Evolutionary conservation across 1,140 invertebrate species (phyloP), one percentile per base, ranked within the genome.

Genomic region (Cydia splendana): DNA sequence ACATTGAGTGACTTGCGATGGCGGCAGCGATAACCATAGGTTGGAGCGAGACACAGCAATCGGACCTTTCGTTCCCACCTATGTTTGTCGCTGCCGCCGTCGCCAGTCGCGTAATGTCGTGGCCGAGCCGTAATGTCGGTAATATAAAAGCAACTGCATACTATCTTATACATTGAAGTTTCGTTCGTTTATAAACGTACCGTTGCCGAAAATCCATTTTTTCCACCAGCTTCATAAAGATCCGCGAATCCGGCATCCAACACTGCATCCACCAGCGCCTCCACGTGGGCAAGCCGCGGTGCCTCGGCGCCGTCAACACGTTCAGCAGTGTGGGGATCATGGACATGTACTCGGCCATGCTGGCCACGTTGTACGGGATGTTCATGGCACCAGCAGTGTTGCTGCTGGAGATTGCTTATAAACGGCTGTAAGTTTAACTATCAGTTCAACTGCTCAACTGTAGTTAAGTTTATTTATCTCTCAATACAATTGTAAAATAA

Each of bases 161-260:
- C 30, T 34, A 34, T 34, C 30, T 34, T 6, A 34, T 34, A 34
- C 30, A 34, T 34, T 2, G 30, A 34, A 34, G 30, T 4, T 2
- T 2, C 30, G 1, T 34, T 34, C 30, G 6, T 34, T 1, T 34
- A 5, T 1, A 2, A 13, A 38, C 24, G 30, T 69, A 15, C 42
- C 15, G 24, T 24, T 24, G 2, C 24, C 24, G 2, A 24, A 24
- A 24, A 24, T 24, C 30, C 45, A 13, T 12, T 79, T 74, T 0
- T 78, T 20, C 42, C 65, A 53, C 30, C 77, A 92, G 90, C 62
- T 92, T 92, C 76, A 86, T 91, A 42, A 90, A 87, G 71, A 91
- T 96, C 53, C 91, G 92, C 9, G 95, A 96, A 84, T 93, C 91
- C 6, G 95, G 95, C 12, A 81, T 96, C 4, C 94, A 95, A 76